Evolutionary conservation across 2,888 invertebrate species (phyloP), one percentile per base, ranked within the genome.

Genomic region (Plebejus melissa): DNA sequence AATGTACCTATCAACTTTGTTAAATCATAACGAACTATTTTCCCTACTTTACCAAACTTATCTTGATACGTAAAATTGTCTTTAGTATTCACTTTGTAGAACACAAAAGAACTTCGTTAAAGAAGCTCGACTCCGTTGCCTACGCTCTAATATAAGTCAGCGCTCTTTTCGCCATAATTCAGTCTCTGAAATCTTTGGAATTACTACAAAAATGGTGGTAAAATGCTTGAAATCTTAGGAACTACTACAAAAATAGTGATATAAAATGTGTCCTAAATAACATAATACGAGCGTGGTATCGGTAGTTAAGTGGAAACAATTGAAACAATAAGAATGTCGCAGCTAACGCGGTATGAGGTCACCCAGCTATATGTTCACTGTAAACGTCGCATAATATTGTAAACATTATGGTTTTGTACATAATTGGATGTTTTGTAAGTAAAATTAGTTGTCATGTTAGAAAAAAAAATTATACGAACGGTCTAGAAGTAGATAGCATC

Each of bases 221-320:
- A 32, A 32, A 54, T 54, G 54, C 54, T 1, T 54, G 54, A 54
- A 54, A 54, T 54, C 54, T 4, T 2, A 65, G 16, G 9, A 65
- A 65, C 0, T 65, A 65, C 36, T 4, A 32, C 36, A 9, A 36
- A 11, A 36, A 28, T 60, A 36, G 65, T 65, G 5, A 65, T 65
- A 65, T 65, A 65, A 32, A 32, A 36, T 36, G 13, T 65, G 65
- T 13, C 5, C 65, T 65, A 32, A 36, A 65, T 65, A 65, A 65
- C 36, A 65, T 16, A 36, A 65, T 60, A 28, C 13, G 32, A 65
- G 65, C 65, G 65, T 36, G 32, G 65, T 70, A 41, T 70, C 70
- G 70, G 70, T 70, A n/a, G 70, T 70, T 41, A 70, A 70, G 70
- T 70, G 70, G 70, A 70, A 70, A 70, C 41, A 70, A 70, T 70